A percentile compares a stretch with the other conserved stretches of the same genome.
These are phyloP conservation scores for Lordiphosa mommai DNA, from an alignment of 1,140 invertebrate genomes.

Conservation along the genomic window DNA sequence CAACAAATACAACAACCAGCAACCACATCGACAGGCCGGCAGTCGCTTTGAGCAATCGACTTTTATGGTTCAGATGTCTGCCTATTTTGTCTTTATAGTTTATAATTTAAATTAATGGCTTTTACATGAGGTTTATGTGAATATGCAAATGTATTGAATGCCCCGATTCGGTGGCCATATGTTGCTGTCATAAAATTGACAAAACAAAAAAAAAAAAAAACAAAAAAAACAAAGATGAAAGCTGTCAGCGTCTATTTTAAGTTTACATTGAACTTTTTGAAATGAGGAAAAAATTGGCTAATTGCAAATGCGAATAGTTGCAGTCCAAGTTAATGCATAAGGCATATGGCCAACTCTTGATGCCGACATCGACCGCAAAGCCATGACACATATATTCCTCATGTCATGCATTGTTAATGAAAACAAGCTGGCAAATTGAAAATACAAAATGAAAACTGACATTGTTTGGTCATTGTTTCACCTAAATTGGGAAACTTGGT, in stretches of 20 bases:
- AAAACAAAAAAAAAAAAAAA: constrained; percentile 8
- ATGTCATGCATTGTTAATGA: constrained; percentile 38
- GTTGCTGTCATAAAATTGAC: constrained; percentile 62
- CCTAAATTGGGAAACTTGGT: not conserved
- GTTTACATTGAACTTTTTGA: not conserved
- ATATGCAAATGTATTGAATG: constrained; percentile 21
- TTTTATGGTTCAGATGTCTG: constrained; percentile 47
- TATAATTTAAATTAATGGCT: constrained; percentile 75
- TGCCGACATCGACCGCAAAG: constrained; percentile 18
- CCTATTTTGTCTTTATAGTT: constrained; percentile 65
- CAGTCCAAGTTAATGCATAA: constrained; percentile 6
- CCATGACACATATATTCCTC: constrained; percentile 60
- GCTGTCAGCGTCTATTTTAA: constrained; percentile 40
- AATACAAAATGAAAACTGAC: constrained; percentile 43
- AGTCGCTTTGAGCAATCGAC: constrained; percentile 42
- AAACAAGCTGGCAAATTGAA: constrained; percentile 25
- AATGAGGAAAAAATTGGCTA: constrained; percentile 3
- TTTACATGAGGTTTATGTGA: constrained; percentile 65
- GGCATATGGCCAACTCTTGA: constrained; percentile 1
- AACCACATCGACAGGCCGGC: constrained; percentile 7
- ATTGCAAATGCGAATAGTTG: constrained; percentile 31
- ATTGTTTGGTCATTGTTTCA: constrained; percentile 9
- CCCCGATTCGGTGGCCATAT: constrained; percentile 57
- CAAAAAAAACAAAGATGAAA: constrained; percentile 8
- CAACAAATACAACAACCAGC: constrained; percentile 7